Conservation (phyloP, 2,797 vertebrate genomes). For the Ammospiza maritima region DNA sequence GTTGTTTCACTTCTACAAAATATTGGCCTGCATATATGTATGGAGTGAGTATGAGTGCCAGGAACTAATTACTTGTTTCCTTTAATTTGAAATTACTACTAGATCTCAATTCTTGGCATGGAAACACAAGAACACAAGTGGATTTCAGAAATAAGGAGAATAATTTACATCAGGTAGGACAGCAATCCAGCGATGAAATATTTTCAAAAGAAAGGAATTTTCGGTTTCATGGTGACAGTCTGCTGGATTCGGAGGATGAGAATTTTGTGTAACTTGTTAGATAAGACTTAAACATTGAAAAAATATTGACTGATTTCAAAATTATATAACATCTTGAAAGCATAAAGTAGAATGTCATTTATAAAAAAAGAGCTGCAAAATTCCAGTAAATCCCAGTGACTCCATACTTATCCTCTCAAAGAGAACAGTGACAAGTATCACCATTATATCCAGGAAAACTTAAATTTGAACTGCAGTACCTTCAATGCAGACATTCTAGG, state of each 20-base stretch:
- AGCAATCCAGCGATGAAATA: background rate
- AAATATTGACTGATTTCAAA: background rate
- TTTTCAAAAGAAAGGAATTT: background rate
- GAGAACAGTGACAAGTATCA: background rate
- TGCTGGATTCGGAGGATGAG: background rate
- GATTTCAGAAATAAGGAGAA: background rate
- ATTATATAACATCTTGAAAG: background rate
- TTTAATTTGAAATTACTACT: background rate
- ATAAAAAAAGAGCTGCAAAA: background rate
- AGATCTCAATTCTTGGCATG: background rate
- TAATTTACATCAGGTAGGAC: background rate
- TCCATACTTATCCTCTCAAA: background rate
- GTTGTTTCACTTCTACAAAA: background rate
- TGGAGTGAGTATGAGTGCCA: background rate
- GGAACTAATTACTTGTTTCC: background rate
- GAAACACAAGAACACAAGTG: background rate
- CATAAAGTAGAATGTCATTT: background rate
- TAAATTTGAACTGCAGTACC: background rate
- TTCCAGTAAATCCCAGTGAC: background rate
- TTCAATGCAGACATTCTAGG: background rate
- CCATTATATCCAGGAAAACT: background rate
- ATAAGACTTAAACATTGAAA: background rate
- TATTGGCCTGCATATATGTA: background rate
- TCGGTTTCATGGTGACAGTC: background rate
- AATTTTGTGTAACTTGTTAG: background rate